Evolutionary conservation across 23 tunicate species (phyloP).

Genomic region (Ciona savignyi): DNA sequence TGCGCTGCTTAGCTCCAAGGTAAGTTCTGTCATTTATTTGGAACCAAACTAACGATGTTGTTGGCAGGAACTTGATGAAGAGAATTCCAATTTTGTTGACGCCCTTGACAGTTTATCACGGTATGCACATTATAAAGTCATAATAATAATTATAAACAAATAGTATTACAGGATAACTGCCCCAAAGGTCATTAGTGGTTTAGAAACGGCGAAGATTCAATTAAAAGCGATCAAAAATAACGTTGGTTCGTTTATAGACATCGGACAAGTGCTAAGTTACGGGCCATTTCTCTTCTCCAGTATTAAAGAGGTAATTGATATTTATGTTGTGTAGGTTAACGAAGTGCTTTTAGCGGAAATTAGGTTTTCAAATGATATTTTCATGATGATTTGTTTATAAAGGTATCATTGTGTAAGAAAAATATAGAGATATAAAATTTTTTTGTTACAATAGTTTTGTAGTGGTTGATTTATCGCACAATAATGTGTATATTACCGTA

Average conservation of each 20-base stretch:
- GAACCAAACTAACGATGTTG: background rate
- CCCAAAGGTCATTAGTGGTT: constrained; percentile 55
- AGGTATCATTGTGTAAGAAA: background rate
- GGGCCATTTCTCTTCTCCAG: constrained; percentile 82
- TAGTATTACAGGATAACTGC: constrained; percentile 49
- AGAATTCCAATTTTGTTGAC: constrained; percentile 54
- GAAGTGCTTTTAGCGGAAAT: background rate
- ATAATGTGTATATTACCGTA: too few species aligned
- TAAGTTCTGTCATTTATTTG: constrained; percentile 10
- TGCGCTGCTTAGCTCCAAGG: constrained; percentile 50
- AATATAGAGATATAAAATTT: too few species aligned
- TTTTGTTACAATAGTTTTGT: too few species aligned
- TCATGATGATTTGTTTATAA: background rate
- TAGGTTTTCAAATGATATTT: too few species aligned
- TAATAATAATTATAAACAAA: background rate
- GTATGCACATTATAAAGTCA: constrained; percentile 5
- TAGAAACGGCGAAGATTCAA: constrained; percentile 69
- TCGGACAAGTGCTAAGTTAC: constrained; percentile 67
- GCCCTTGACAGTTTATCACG: constrained; percentile 55
- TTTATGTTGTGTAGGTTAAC: background rate
- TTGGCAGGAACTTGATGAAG: background rate
- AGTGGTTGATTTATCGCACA: too few species aligned
- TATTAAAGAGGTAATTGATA: constrained; percentile 54
- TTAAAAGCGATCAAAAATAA: constrained; percentile 57
- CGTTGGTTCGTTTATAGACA: constrained; percentile 63